Conservation (phyloP, 2,113 vertebrate species). For the Condylura cristata region DNA sequence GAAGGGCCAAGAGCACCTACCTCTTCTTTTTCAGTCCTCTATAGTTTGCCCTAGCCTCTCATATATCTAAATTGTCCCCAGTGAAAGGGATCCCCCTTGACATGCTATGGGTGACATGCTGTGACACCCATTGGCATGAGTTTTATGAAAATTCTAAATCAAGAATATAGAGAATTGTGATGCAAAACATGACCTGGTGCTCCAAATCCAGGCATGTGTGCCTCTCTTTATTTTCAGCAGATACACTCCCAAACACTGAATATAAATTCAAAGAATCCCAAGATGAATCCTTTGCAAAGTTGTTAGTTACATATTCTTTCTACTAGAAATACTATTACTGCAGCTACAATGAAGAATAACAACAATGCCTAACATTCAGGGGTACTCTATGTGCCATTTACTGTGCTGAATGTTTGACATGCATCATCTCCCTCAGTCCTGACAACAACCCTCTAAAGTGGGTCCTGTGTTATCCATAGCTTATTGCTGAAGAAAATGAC, state of each 20-base stretch:
- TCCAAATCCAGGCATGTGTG: background rate
- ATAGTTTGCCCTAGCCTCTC: background rate
- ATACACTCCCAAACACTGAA: background rate
- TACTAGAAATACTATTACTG: background rate
- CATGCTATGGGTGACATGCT: background rate
- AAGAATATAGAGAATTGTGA: background rate
- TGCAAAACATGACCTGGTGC: background rate
- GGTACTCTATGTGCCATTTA: background rate
- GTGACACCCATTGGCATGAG: background rate
- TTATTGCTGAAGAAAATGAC: background rate
- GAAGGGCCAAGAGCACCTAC: background rate
- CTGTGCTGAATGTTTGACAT: background rate
- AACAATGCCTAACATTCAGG: background rate
- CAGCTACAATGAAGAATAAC: background rate
- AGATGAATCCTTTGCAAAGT: background rate
- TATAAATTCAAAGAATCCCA: background rate
- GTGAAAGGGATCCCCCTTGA: background rate
- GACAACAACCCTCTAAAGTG: background rate
- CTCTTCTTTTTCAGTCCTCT: background rate
- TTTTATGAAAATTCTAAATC: background rate
- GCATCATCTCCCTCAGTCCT: background rate
- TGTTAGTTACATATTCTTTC: background rate
- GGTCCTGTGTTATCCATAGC: background rate
- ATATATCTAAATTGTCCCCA: background rate
- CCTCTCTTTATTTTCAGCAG: background rate